Percentiles rank a stretch among this genome's conserved stretches.
Evolutionary conservation across 2,797 vertebrate genomes (phyloP).

Genomic region (Arctocebus calabarensis): DNA sequence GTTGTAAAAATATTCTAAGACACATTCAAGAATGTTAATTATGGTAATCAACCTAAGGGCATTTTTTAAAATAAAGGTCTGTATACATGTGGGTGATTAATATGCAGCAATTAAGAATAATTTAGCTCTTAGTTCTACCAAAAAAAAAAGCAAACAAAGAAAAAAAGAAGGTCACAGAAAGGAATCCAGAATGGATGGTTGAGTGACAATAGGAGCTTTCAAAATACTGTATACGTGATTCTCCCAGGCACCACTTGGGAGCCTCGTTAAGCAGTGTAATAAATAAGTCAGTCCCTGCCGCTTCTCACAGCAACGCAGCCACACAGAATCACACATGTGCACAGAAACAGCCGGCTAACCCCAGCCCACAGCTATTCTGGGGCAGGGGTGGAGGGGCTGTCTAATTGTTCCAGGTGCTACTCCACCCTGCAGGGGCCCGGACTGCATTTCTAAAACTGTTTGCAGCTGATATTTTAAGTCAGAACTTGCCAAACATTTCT

Average conservation of each 20-base stretch:
- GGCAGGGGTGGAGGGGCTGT: rapidly evolving
- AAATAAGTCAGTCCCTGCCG: background rate
- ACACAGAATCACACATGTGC: rapidly evolving
- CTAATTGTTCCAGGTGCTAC: background rate
- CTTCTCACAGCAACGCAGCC: rapidly evolving
- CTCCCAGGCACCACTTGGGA: background rate
- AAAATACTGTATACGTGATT: background rate
- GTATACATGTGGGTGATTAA: background rate
- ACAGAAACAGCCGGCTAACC: rapidly evolving
- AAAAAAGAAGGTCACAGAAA: background rate
- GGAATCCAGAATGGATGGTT: background rate
- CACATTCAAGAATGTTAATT: background rate
- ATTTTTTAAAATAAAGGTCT: background rate
- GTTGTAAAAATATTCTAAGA: background rate
- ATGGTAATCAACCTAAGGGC: background rate
- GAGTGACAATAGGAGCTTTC: background rate
- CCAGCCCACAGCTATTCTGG: rapidly evolving
- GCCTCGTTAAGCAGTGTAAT: background rate
- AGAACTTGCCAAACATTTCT: background rate
- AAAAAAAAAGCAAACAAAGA: background rate
- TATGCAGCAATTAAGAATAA: background rate
- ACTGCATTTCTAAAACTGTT: background rate
- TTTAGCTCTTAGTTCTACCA: background rate
- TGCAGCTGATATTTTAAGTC: background rate
- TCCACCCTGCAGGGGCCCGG: no score